Evolutionary conservation across 2,888 invertebrate genomes (phyloP).

Genomic region (Gerris lacustris): DNA sequence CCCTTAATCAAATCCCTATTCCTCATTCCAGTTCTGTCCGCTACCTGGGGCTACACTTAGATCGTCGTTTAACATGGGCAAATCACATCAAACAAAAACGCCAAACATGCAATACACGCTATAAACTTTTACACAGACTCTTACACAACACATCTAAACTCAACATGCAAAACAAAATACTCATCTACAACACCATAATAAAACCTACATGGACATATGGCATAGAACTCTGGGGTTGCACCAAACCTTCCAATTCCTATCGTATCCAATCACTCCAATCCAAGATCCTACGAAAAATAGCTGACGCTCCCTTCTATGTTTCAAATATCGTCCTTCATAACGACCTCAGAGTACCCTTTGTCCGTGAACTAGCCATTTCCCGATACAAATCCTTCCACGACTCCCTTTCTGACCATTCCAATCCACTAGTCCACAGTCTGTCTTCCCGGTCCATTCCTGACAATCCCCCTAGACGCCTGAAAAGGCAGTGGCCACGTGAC

Average conservation of each 20-base stretch:
- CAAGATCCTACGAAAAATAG: background rate
- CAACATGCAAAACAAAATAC: background rate
- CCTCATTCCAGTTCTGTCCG: constrained; percentile 25
- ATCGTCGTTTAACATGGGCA: constrained; percentile 26
- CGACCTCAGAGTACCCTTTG: background rate
- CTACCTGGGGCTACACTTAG: constrained; percentile 29
- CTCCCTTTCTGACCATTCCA: no score
- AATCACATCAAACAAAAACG: constrained; percentile 27
- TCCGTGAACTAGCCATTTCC: background rate
- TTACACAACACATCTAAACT: constrained; percentile 7
- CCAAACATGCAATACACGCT: background rate
- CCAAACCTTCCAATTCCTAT: background rate
- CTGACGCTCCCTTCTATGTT: background rate
- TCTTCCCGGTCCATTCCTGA: no score
- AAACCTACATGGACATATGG: background rate
- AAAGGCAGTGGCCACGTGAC: no score
- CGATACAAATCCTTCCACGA: no score
- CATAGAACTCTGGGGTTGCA: constrained; percentile 2
- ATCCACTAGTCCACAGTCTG: no score
- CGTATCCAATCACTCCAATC: background rate
- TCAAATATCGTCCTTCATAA: background rate
- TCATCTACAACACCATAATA: background rate
- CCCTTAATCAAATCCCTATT: constrained; percentile 11
- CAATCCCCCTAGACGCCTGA: no score
- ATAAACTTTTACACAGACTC: constrained; percentile 2